These are phyloP conservation scores for Amorpha juglandis DNA, from an alignment of 2,888 invertebrate species.

Conservation along the genomic window DNA sequence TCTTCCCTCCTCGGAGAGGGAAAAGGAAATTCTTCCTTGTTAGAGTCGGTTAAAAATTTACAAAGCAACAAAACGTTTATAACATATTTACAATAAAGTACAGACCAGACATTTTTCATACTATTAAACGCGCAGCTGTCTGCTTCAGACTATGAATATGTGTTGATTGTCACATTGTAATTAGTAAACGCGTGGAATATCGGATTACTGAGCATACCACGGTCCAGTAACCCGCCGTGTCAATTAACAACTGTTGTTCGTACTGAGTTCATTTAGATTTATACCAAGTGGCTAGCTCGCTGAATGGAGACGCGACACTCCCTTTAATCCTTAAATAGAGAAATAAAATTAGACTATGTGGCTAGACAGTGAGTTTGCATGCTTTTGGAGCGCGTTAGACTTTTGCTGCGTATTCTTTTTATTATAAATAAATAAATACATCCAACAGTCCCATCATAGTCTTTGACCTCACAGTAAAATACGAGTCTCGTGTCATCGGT, in stretches of 20 bases:
- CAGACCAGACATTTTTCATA: slow-evolving; percentile 19
- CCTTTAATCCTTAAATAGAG: slow-evolving; percentile 30
- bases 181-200: slow-evolving; percentile 62
- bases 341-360: slow-evolving; percentile 29
- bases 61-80: not conserved
- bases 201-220: slow-evolving; percentile 58
- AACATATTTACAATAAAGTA: not conserved
- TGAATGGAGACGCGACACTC: slow-evolving; percentile 7
- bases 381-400: not conserved
- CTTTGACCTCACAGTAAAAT: too few relatives aligned
- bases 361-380: slow-evolving; percentile 31
- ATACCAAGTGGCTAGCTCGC: slow-evolving; percentile 23
- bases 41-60: not conserved
- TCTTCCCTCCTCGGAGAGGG: too few relatives aligned
- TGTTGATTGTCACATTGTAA: slow-evolving; percentile 60
- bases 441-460: too few relatives aligned
- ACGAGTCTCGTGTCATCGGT: too few relatives aligned
- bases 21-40: too few relatives aligned
- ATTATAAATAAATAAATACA: too few relatives aligned
- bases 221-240: slow-evolving; percentile 71
- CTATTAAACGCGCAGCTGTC: slow-evolving; percentile 16
- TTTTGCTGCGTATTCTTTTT: not conserved
- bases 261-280: slow-evolving; percentile 37
- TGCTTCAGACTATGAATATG: slow-evolving; percentile 25
- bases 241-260: slow-evolving; percentile 63